Evolutionary conservation across 2,888 invertebrate genomes (phyloP), one percentile per base, ranked within the genome.

Genomic region (Diadegma fenestrale): DNA sequence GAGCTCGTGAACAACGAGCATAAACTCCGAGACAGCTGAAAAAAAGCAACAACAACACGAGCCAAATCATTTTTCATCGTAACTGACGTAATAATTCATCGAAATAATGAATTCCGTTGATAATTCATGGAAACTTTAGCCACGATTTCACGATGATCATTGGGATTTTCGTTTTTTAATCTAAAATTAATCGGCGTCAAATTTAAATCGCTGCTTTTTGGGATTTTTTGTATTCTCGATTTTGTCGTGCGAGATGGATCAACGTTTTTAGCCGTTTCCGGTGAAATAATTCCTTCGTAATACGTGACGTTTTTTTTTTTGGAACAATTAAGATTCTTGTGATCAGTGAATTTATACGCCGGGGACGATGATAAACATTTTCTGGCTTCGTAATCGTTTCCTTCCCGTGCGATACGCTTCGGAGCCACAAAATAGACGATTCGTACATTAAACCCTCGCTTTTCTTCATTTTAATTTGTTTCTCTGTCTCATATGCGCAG

Each of bases 1-100:
- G 64, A 73, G 73, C 68, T 80, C 80, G 78, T 64, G 68, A 58
- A 58, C 58, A 58, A 58, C 58, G 58, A 58, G 58, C 14, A 58
- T 58, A 58, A 58, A 58, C 58, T 58, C 26, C 26, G 14, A 54
- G 0, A 19, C 58, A 14, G 26, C 26, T 14, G 22, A 26, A 58
- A 26, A 58, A 26, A n/a, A n/a, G n/a, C n/a, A n/a, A n/a, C n/a
- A 2, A 4, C 12, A 14, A 26, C 58, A 26, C 14, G 58, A 58
- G 26, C 26, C 5, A n/a, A 5, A 26, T 58, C 58, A 26, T 58
- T 58, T 58, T 58, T 58, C 58, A 58, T 58, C 58, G 4, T 58
- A 26, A 58, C 58, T 58, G 14, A 26, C 26, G 58, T 58, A 5
- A 26, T 26, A 26, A 58, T 26, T 58, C 58, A 58, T 58, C 26